Evolutionary conservation across 1,140 invertebrate genomes (phyloP).

Genomic region (Lycorma delicatula): DNA sequence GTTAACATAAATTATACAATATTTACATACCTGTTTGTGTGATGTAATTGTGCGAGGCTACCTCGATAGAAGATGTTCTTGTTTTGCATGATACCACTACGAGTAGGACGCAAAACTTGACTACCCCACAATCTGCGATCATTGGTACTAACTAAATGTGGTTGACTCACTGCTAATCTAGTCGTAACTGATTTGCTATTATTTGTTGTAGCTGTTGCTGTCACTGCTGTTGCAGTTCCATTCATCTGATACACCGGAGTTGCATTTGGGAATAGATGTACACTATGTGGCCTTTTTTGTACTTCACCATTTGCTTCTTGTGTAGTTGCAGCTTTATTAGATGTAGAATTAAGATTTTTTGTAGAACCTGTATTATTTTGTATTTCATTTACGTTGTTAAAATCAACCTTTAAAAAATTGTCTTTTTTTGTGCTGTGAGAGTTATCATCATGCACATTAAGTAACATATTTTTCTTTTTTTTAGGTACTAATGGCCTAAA

Average conservation of each 20-base stretch:
- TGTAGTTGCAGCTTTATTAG: not conserved
- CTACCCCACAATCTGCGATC: not conserved
- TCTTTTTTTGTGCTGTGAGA: no score
- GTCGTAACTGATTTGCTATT: slow-evolving; percentile 9
- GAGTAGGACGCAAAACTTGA: slow-evolving; percentile 7
- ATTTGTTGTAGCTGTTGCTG: slow-evolving; percentile 11
- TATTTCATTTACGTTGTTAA: slow-evolving; percentile 7
- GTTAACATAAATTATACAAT: no score
- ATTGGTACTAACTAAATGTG: slow-evolving; percentile 29
- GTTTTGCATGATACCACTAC: slow-evolving; percentile 67
- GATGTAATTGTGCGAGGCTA: slow-evolving; percentile 42
- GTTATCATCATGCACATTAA: not conserved
- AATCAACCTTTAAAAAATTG: no score
- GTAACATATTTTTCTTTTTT: not conserved
- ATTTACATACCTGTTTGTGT: not conserved
- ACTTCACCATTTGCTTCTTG: not conserved
- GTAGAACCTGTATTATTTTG: not conserved
- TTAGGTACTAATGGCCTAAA: slow-evolving; percentile 52
- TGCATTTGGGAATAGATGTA: slow-evolving; percentile 13
- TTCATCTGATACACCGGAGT: slow-evolving; percentile 4
- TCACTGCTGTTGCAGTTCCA: slow-evolving; percentile 31
- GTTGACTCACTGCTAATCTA: slow-evolving; percentile 53
- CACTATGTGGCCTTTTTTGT: slow-evolving; percentile 21
- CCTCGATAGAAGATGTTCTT: slow-evolving; percentile 83
- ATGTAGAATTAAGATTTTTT: no score